Evolutionary conservation across 2,797 vertebrate genomes (phyloP).

Genomic region (Prunella strophiata): DNA sequence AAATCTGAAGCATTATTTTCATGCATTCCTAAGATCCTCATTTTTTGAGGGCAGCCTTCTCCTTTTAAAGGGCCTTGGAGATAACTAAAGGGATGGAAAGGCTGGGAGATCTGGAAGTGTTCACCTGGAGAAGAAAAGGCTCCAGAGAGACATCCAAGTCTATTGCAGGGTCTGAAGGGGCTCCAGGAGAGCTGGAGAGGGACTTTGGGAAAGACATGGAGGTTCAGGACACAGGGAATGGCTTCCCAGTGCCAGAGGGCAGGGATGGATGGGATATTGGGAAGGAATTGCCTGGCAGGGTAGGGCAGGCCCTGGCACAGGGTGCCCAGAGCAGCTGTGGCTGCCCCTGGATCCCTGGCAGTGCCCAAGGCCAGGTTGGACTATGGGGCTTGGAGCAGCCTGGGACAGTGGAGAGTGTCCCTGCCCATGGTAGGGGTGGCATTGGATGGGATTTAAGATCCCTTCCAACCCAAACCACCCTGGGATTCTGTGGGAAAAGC

Average conservation of each 20-base stretch:
- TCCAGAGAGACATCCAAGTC: accelerated
- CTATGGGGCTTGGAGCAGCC: background rate
- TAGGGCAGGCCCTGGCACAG: background rate
- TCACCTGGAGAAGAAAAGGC: background rate
- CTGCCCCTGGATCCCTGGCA: background rate
- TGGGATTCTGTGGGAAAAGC: background rate
- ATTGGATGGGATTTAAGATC: background rate
- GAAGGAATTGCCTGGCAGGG: background rate
- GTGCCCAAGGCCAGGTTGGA: background rate
- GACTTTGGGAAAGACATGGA: accelerated
- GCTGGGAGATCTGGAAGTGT: accelerated
- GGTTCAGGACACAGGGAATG: background rate
- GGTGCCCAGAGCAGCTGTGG: background rate
- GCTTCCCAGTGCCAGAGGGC: background rate
- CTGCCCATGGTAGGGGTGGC: background rate
- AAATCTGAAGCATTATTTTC: background rate
- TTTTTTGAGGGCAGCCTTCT: background rate
- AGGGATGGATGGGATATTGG: background rate
- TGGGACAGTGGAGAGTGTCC: background rate
- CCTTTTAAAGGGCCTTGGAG: background rate
- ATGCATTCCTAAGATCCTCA: background rate
- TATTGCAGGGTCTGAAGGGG: accelerated
- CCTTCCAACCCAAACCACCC: background rate
- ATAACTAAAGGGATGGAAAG: background rate
- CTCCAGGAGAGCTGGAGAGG: background rate